phyloP scores from a whole-genome alignment of 2,113 vertebrate genomes.

The Lepidiolamprologus cunningtoni region DNA sequence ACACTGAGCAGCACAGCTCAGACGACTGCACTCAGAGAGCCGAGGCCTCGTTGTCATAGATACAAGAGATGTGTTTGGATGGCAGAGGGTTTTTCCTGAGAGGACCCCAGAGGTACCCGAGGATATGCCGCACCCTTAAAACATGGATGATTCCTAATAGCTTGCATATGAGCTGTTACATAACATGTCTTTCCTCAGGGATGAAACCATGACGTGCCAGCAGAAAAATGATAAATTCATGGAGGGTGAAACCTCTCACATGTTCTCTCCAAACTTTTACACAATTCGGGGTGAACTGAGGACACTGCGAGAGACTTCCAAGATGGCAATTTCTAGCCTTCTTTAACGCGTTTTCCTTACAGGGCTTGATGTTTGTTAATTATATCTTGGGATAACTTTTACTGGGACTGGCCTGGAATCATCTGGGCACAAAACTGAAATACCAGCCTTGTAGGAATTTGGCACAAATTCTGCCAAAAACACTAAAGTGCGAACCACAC shows the following conservation, averaged over 20 bases:
- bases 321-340: not conserved
- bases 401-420: not conserved
- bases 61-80: conserved; percentile 39
- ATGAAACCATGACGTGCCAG: not conserved
- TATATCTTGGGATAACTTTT: not conserved
- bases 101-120: conserved; percentile 46
- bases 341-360: not conserved
- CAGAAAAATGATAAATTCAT: not conserved
- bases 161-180: conserved; percentile 44
- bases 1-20: conserved; percentile 17
- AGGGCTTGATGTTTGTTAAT: not conserved
- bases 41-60: conserved; percentile 24
- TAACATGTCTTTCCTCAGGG: conserved; percentile 18
- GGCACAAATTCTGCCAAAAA: not conserved
- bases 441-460: not conserved
- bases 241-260: not conserved
- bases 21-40: conserved; percentile 11
- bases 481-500: not conserved
- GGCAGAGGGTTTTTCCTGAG: conserved; percentile 33
- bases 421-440: not conserved
- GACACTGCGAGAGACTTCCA: not conserved
- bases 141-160: conserved; percentile 27
- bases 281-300: not conserved
- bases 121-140: conserved; percentile 39
- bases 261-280: not conserved